Evolutionary conservation across 2,113 vertebrate species (phyloP), one percentile per base, ranked within the genome.

Genomic region (Spermophilus dauricus): DNA sequence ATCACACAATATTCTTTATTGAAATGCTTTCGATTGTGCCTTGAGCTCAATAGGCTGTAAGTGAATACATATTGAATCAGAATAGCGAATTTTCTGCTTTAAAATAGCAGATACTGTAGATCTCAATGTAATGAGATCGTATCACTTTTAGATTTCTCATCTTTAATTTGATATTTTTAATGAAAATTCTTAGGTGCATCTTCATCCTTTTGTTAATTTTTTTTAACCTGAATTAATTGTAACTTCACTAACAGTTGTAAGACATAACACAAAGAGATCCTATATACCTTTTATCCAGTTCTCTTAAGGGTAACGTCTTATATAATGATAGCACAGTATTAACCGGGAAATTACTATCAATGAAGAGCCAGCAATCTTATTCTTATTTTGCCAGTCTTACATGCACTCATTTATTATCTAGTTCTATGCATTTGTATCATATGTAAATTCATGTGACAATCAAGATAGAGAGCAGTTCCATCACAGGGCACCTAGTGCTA

Each of bases 1-100:
- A 61, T 94, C 93, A 72, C 58, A 17, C 48, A 83, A 26, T 96
- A 30, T 94, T 97, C 97, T 93, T 89, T 89, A 45, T 17, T 94
- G 73, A 93, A 93, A 91, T 81, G 13, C 9, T 58, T 89, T 10
- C 17, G 42, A 26, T 73, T 37, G 28, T 94, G 37, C 63, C 28
- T 67, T 76, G n/a, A 81, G 37, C 58, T 90, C 72, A 80, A 53
- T 2, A 91, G 45, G 5, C 51, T 96, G 24, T 13, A 4, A 69
- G 37, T 81, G 67, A 97, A 73, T 86, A 61, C 72, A 93, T 97
- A 86, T 20, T 89, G 32, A 94, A 30, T 73, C 45, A 78, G 32
- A 89, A 91, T 95, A 34, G 81, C 48, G 18, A 14, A 84, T 82
- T 82, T 88, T 5, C 17, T 97, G 22, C 72, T 87, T 94, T 95